Conservation (phyloP, 2,113 vertebrate species). For the Sarotherodon lohbergeri region DNA sequence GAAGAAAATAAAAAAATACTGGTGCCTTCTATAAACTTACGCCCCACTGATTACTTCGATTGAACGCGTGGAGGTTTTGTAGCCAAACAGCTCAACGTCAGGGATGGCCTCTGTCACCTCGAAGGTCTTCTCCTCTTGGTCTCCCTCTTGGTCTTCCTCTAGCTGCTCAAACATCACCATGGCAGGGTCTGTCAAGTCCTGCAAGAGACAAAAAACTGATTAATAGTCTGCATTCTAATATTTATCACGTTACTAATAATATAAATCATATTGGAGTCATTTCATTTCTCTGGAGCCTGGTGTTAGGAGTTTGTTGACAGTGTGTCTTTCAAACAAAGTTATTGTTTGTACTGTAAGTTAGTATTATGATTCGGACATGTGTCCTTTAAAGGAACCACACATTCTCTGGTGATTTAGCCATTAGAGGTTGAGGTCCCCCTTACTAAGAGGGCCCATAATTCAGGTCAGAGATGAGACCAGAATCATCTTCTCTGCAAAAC, state of each 20-base stretch:
- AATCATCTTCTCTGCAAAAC: conserved; percentile 53
- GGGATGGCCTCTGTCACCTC: conserved; percentile 83
- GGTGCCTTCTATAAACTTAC: conserved; percentile 68
- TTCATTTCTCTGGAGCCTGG: not conserved
- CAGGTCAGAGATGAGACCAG: conserved; percentile 32
- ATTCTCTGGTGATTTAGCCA: too few species aligned
- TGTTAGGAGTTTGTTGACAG: not conserved
- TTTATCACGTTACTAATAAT: not conserved
- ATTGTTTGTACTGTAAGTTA: too few species aligned
- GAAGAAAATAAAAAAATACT: not conserved
- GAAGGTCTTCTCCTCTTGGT: conserved; percentile 71
- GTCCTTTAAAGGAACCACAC: conserved; percentile 39
- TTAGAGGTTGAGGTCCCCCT: conserved; percentile 1
- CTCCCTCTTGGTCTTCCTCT: conserved; percentile 66
- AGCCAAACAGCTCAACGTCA: conserved; percentile 77
- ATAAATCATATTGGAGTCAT: rapidly evolving
- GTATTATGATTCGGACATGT: too few species aligned
- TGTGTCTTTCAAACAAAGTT: too few species aligned
- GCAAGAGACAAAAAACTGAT: not conserved
- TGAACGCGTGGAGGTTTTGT: conserved; percentile 73
- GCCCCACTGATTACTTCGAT: conserved; percentile 87
- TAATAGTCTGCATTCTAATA: not conserved
- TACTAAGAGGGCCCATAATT: conserved; percentile 40
- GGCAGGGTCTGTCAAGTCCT: conserved; percentile 84
- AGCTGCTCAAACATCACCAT: conserved; percentile 81